These are phyloP conservation scores for Ameiurus melas DNA, from an alignment of 2,113 vertebrate species.

Conservation along the genomic window DNA sequence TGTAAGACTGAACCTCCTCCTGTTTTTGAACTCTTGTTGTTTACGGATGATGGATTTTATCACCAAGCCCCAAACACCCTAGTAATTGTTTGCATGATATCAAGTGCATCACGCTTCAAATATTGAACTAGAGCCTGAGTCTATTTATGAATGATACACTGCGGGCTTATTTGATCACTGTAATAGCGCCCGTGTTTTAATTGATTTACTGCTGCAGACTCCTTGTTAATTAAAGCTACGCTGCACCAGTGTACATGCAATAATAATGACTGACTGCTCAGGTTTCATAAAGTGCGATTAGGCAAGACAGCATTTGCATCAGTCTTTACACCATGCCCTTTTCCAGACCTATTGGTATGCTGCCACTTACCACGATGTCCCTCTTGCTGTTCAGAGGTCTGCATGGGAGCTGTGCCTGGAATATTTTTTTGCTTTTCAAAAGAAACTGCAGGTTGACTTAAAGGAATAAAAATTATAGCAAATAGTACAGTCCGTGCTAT, in stretches of 20 bases:
- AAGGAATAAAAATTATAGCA: slow-evolving; percentile 65
- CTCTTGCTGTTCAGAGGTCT: slow-evolving; percentile 66
- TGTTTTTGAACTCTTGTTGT: slow-evolving; percentile 23
- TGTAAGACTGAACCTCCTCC: neutral
- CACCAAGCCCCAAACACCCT: slow-evolving; percentile 31
- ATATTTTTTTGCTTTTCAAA: slow-evolving; percentile 65
- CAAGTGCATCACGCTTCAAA: slow-evolving; percentile 40
- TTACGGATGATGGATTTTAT: slow-evolving; percentile 46
- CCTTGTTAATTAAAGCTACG: slow-evolving; percentile 53
- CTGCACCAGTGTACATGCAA: slow-evolving; percentile 40
- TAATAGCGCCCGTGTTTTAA: slow-evolving; percentile 45
- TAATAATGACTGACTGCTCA: slow-evolving; percentile 55
- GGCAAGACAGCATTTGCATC: slow-evolving; percentile 59
- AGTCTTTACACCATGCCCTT: slow-evolving; percentile 51
- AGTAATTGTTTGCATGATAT: slow-evolving; percentile 45
- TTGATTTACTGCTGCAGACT: slow-evolving; percentile 45
- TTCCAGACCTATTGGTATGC: slow-evolving; percentile 66
- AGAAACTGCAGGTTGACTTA: slow-evolving; percentile 60
- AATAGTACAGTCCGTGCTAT: slow-evolving; percentile 69
- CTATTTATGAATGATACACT: slow-evolving; percentile 44
- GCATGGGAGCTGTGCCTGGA: slow-evolving; percentile 64
- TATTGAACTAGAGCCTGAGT: slow-evolving; percentile 42
- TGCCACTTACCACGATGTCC: slow-evolving; percentile 54
- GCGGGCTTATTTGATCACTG: slow-evolving; percentile 38
- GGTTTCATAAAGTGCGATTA: slow-evolving; percentile 60